These are phyloP conservation scores for Drosophila anomelani DNA, from an alignment of 2,888 invertebrate genomes.

Conservation along the genomic window DNA sequence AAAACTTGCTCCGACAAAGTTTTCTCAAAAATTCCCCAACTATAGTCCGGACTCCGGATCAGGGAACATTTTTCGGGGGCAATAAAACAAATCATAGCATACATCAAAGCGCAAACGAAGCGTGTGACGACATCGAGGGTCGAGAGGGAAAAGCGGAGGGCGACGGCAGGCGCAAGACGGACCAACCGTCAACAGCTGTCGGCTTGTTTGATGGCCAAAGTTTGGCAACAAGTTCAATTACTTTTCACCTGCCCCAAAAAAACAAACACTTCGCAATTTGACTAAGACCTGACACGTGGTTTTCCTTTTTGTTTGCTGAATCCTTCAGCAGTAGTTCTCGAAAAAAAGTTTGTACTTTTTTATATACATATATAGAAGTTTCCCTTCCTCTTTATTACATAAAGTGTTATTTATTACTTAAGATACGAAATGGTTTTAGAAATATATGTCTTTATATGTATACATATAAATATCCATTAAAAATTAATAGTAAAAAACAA, in stretches of 20 bases:
- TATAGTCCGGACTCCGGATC: slow-evolving; percentile 27
- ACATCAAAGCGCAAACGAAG: slow-evolving; percentile 68
- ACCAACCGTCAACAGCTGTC: slow-evolving; percentile 63
- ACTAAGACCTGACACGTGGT: slow-evolving; percentile 39
- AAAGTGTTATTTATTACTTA: background rate
- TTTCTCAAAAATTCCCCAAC: slow-evolving; percentile 55
- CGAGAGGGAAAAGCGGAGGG: slow-evolving; percentile 22
- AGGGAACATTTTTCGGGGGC: slow-evolving; percentile 13
- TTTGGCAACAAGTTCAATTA: slow-evolving; percentile 71
- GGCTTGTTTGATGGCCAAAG: slow-evolving; percentile 69
- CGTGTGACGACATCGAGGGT: slow-evolving; percentile 45
- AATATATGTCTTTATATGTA: no score
- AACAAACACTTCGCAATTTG: slow-evolving; percentile 31
- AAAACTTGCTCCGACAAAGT: slow-evolving; percentile 49
- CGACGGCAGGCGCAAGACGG: slow-evolving; percentile 27
- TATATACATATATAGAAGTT: background rate
- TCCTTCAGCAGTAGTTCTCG: slow-evolving; percentile 5
- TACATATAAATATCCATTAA: background rate
- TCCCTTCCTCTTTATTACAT: background rate
- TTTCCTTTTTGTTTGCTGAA: slow-evolving; percentile 7
- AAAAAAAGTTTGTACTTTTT: background rate
- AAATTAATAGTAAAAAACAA: background rate
- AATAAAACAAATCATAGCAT: slow-evolving; percentile 60
- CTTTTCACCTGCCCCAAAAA: slow-evolving; percentile 62
- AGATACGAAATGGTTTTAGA: background rate